Base-by-base conservation (phyloP, 2,113 vertebrate genomes). In the Oreocharis arfaki region DNA sequence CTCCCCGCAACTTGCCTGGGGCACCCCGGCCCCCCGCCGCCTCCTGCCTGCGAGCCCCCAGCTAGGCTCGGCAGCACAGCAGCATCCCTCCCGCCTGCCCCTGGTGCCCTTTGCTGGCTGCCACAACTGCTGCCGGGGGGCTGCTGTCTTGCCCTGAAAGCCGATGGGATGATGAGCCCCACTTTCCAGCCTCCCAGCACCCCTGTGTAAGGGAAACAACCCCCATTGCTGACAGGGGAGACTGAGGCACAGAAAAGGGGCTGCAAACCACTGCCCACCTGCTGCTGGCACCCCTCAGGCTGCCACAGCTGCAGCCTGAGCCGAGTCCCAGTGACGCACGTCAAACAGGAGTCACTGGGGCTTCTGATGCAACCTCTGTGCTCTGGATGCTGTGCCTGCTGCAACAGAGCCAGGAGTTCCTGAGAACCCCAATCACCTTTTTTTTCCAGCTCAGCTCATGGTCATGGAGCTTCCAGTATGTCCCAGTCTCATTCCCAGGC, bases 301-400 rank as follows among this genome's bases (percentile, higher is more conserved):
- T 79, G 23, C 28, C 10, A 16, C 26, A 77, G 64, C 33, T 1
- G 0, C 85, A 88, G 44, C 14, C 67, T 47, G 57, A 79, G 44
- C 55, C 37, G 3, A 2, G 52, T 46, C 23, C 14, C 0, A 9
- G 49, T 65, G 76, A 49, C 3, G 0, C 26, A 39, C 0, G 0
- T n/a, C 57, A 71, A 67, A 69, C 4, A 21, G n/a, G 79, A 90
- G 57, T 74, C 52, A 30, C 50, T 3, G 37, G 15, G 16, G 4
- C n/a, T 90, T 50, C 59, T 69, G 59, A 37, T 50, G 55, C 27
- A 65, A 27, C 3, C 41, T 19, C 23, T 42, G 42, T 33, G 16
- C 56, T 83, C 67, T 23, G 52, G 26, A 39, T 30, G 17, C 8
- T 24, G 46, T 44, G 26, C 30, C 24, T 4, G 13, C 61, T 87